phyloP scores from a whole-genome alignment of 2,797 vertebrate genomes.

The Lagocephalus sceleratus region DNA sequence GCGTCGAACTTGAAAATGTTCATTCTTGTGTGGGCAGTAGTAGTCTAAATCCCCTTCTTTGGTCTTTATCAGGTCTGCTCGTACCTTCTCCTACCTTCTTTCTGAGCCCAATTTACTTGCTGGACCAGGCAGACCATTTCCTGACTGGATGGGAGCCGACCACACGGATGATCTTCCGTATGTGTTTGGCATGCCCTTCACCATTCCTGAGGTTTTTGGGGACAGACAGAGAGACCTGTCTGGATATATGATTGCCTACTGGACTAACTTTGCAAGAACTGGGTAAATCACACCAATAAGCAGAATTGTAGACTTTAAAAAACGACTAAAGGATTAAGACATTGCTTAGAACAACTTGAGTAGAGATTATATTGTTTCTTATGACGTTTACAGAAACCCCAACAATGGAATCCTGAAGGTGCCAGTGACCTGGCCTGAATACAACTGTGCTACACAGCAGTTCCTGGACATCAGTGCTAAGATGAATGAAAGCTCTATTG shows the following conservation, averaged over 20 bases:
- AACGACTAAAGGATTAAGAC: too few relatives aligned
- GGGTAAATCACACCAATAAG: constrained; percentile 69
- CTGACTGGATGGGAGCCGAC: constrained; percentile 86
- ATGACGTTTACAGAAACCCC: constrained; percentile 76
- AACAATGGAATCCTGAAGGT: constrained; percentile 76
- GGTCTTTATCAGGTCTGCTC: constrained; percentile 49
- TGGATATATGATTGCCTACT: constrained; percentile 83
- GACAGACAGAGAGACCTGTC: constrained; percentile 80
- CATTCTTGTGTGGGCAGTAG: neutral
- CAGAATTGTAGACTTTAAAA: too few relatives aligned
- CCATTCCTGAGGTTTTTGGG: constrained; percentile 74
- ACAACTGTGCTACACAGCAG: constrained; percentile 20
- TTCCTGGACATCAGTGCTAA: constrained; percentile 80
- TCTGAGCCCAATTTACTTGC: constrained; percentile 79
- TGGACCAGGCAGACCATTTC: constrained; percentile 68
- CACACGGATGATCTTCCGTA: constrained; percentile 88
- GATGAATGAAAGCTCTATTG: constrained; percentile 61
- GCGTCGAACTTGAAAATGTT: neutral
- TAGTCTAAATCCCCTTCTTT: neutral
- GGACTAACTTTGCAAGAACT: constrained; percentile 90
- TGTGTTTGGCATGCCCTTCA: constrained; percentile 86
- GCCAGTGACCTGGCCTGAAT: constrained; percentile 78
- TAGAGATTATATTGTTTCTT: neutral
- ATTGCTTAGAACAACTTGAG: too few relatives aligned
- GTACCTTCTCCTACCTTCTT: constrained; percentile 84